Percentiles rank a stretch among this genome's conserved stretches.
Conservation (phyloP, 1,140 invertebrate species). For the Camponotus floridanus region DNA sequence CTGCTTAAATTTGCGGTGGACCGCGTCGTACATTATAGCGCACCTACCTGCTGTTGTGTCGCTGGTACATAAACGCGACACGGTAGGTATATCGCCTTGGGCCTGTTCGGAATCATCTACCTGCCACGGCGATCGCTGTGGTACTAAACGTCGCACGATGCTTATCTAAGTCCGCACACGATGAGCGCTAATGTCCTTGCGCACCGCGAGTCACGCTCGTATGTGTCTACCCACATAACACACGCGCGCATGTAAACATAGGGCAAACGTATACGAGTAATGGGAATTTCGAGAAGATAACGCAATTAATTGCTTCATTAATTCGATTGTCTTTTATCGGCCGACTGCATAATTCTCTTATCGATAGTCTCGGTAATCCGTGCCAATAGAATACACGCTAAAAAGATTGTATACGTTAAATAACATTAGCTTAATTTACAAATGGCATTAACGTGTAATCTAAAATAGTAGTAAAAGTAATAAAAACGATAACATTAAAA, state of each 20-base stretch:
- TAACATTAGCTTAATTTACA: not conserved
- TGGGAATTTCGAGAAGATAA: not conserved
- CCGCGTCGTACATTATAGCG: conserved; percentile 33
- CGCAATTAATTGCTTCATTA: conserved; percentile 38
- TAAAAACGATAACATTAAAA: not conserved
- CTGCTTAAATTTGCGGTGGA: conserved; percentile 53
- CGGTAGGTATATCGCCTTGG: conserved; percentile 48
- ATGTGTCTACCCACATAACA: not conserved
- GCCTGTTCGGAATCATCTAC: conserved; percentile 43
- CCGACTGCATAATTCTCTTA: conserved; percentile 15
- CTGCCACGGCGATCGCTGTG: conserved; percentile 29
- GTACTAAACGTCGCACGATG: conserved; percentile 49
- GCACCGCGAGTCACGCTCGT: no score
- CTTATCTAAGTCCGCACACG: conserved; percentile 49
- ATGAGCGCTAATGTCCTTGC: not conserved
- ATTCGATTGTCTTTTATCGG: not conserved
- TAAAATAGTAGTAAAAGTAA: conserved; percentile 36
- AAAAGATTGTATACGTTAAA: not conserved
- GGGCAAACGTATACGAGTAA: not conserved
- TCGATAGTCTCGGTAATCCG: no score
- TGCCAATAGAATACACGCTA: not conserved
- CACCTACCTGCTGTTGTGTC: conserved; percentile 45
- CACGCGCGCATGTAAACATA: not conserved
- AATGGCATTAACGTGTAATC: not conserved
- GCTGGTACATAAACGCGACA: conserved; percentile 35